Base-by-base conservation (phyloP, 2,113 vertebrate genomes). In the Petrocephalus microphthalmus region DNA sequence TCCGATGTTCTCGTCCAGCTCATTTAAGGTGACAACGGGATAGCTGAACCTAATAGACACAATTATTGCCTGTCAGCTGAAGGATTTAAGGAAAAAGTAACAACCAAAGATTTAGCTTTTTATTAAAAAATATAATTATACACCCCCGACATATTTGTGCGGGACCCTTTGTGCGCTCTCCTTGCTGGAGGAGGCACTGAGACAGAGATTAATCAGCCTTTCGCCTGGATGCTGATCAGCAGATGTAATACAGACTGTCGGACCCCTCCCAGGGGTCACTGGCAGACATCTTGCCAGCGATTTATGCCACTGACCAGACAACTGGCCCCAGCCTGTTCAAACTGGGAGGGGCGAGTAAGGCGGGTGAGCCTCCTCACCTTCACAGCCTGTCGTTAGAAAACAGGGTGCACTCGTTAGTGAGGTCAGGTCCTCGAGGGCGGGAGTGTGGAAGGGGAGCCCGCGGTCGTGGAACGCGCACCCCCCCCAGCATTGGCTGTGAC, bases 401-500 rank as follows among this genome's bases (percentile, higher is more conserved):
- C 87, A 91, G 89, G 85, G 56, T 78, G 17, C 33, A 91, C 71
- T 87, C 51, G 54, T 90, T 74, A 93, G 71, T 90, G 89, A 88
- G 88, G 90, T 52, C 91, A 42, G 33, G 19, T 19, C 89, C 86
- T 88, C 84, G 67, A 78, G 71, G 71, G 17, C 13, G 71, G 86
- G 89, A 88, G 25, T 22, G n/a, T 22, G 85, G 67, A 84, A 71
- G 83, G 83, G 92, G 90, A 93, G 93, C 90, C 92, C 82, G 91
- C 88, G 67, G 89, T 60, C 89, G 71, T 86, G 89, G 64, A 89
- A 87, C 91, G 92, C 92, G 92, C 45, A 33, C 29, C 15, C 22
- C 22, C 10, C 74, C 64, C n/a, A 90, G 91, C 93, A 91, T 93
- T 95, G 91, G 92, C 94, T 92, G 85, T 96, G 96, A 96, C 96